phyloP scores from a whole-genome alignment of 2,888 invertebrate species.

The Sesamia inferens region DNA sequence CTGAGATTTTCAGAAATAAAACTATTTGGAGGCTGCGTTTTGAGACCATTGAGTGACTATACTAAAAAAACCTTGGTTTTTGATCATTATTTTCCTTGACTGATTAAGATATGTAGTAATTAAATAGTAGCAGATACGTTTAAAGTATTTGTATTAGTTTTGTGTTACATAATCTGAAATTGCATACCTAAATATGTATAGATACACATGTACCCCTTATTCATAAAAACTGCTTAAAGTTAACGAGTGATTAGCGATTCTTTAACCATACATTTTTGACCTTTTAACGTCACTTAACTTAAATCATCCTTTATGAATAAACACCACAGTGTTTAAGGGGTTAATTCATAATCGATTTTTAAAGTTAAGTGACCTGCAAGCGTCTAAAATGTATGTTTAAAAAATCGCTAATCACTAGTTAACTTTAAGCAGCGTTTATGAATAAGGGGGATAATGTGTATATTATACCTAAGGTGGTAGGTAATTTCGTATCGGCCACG shows the following conservation, averaged over 20 bases:
- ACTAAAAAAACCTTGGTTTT: neutral
- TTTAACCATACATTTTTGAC: no score
- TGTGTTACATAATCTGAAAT: neutral
- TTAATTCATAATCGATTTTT: no score
- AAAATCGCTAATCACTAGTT: no score
- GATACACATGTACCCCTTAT: no score
- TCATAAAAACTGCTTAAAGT: no score
- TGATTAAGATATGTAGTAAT: neutral
- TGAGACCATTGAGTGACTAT: neutral
- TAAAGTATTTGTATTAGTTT: slow-evolving; percentile 12
- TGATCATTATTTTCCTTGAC: slow-evolving; percentile 12
- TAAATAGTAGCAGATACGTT: neutral
- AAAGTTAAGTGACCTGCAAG: no score
- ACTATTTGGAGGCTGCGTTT: neutral
- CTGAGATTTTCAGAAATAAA: neutral
- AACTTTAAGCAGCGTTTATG: no score
- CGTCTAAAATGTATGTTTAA: no score
- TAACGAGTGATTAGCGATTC: no score
- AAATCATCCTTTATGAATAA: no score
- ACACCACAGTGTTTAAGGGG: no score
- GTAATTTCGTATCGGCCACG: slow-evolving; percentile 3
- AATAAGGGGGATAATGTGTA: slow-evolving; percentile 2
- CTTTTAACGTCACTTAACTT: no score
- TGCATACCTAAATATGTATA: neutral
- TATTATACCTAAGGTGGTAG: slow-evolving; percentile 16